Conservation (phyloP, 2,888 invertebrate species). For the Sminthurides aquaticus region DNA sequence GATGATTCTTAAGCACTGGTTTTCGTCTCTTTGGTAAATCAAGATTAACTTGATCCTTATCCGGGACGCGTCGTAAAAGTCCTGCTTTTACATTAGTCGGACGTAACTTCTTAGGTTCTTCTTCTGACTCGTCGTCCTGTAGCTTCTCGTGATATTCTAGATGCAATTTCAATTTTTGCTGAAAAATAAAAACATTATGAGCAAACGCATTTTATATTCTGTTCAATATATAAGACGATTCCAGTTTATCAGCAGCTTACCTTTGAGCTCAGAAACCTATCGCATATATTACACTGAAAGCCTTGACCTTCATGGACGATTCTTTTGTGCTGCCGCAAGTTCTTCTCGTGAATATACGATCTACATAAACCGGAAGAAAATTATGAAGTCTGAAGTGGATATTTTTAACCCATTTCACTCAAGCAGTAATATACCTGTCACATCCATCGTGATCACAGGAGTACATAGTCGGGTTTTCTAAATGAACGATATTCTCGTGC, state of each 20-base stretch:
- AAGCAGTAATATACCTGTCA: constrained; percentile 14
- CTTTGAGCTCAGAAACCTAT: constrained; percentile 24
- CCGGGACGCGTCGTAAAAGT: constrained; percentile 1
- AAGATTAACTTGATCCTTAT: background rate
- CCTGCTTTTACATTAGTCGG: background rate
- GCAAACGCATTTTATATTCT: background rate
- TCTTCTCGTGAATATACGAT: constrained; percentile 29
- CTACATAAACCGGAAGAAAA: constrained; percentile 14
- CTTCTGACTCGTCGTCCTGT: background rate
- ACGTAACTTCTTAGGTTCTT: background rate
- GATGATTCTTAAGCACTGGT: constrained; percentile 1
- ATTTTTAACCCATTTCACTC: background rate
- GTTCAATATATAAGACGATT: background rate
- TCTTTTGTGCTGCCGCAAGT: constrained; percentile 31
- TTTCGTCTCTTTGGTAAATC: background rate
- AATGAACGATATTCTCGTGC: constrained; percentile 26
- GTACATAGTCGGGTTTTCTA: constrained; percentile 23
- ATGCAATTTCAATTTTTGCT: constrained; percentile 32
- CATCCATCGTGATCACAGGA: constrained; percentile 29
- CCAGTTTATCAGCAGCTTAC: constrained; percentile 15
- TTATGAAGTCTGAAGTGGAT: constrained; percentile 4
- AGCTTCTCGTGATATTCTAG: background rate
- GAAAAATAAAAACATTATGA: constrained; percentile 6
- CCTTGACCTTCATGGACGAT: constrained; percentile 28
- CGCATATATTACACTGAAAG: constrained; percentile 28